Evolutionary conservation across 1,140 invertebrate genomes (phyloP).

Genomic region (Diprion similis): DNA sequence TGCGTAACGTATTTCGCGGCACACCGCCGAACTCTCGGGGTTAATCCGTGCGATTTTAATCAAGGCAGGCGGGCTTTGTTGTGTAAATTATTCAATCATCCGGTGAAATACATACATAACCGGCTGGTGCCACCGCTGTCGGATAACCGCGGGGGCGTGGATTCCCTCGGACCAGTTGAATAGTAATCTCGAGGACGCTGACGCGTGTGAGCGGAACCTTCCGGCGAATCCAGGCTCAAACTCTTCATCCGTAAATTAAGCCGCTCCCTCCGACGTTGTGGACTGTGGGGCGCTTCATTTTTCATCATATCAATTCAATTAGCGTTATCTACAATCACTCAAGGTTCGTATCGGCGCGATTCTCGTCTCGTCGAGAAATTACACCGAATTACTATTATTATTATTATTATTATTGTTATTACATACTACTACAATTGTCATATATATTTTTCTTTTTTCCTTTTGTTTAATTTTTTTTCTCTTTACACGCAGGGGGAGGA

Average conservation of each 20-base stretch:
- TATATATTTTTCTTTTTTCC: neutral
- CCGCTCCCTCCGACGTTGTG: slow-evolving; percentile 84
- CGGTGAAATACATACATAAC: slow-evolving; percentile 50
- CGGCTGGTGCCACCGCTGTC: slow-evolving; percentile 67
- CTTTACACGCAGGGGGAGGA: too few species aligned
- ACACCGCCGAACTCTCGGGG: too few species aligned
- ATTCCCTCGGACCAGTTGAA: slow-evolving; percentile 58
- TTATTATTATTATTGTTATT: neutral
- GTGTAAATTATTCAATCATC: slow-evolving; percentile 30
- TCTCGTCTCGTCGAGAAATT: neutral
- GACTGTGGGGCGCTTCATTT: slow-evolving; percentile 90
- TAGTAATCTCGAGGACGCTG: slow-evolving; percentile 69
- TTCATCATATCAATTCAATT: slow-evolving; percentile 42
- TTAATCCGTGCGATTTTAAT: neutral
- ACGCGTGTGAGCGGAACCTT: slow-evolving; percentile 86
- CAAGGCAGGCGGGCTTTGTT: slow-evolving; percentile 42
- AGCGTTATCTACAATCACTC: neutral
- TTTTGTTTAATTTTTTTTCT: neutral
- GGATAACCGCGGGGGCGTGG: slow-evolving; percentile 60
- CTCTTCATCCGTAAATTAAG: slow-evolving; percentile 97
- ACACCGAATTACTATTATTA: neutral
- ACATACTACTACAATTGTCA: neutral
- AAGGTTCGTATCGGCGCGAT: neutral
- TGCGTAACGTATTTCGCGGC: too few species aligned
- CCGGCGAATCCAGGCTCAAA: slow-evolving; percentile 93